Conservation (phyloP, 2,888 invertebrate species). For the Mimumesa dahlbomi region DNA sequence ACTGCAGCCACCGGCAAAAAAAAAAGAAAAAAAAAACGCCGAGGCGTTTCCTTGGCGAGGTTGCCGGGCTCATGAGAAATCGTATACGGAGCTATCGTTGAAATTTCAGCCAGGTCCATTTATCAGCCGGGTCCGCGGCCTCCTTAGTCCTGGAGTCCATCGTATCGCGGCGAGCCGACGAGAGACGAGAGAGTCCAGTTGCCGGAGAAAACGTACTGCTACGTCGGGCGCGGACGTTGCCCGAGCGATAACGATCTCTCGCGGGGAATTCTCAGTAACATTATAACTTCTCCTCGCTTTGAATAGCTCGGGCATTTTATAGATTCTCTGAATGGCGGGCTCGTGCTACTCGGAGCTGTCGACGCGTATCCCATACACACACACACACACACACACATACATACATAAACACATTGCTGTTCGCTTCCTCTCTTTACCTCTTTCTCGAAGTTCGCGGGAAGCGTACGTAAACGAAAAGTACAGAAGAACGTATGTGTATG, state of each 20-base stretch:
- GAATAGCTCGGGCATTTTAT: conserved; percentile 68
- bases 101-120: conserved; percentile 71
- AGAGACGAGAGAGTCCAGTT: conserved; percentile 25
- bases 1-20: conserved; percentile 22
- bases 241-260: conserved; percentile 65
- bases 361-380: conserved; percentile 6
- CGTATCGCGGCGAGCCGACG: conserved; percentile 27
- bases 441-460: too few species aligned
- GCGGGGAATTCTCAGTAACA: conserved; percentile 67
- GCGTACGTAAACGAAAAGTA: too few species aligned
- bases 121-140: conserved; percentile 63
- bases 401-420: too few species aligned
- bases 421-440: too few species aligned
- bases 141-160: conserved; percentile 46
- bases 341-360: conserved; percentile 35
- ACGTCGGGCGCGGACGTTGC: conserved; percentile 48
- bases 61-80: conserved; percentile 55
- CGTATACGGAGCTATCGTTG: conserved; percentile 64
- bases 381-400: too few species aligned
- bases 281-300: conserved; percentile 68
- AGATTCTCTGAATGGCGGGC: conserved; percentile 60
- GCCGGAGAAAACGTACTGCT: conserved; percentile 42
- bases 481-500: too few species aligned
- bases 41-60: conserved; percentile 46
- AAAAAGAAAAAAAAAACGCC: too few species aligned